Percentiles rank a stretch among this genome's conserved stretches.
These are phyloP conservation scores for Amblyjoppa fuscipennis DNA, from an alignment of 2,888 invertebrate species.

Conservation along the genomic window DNA sequence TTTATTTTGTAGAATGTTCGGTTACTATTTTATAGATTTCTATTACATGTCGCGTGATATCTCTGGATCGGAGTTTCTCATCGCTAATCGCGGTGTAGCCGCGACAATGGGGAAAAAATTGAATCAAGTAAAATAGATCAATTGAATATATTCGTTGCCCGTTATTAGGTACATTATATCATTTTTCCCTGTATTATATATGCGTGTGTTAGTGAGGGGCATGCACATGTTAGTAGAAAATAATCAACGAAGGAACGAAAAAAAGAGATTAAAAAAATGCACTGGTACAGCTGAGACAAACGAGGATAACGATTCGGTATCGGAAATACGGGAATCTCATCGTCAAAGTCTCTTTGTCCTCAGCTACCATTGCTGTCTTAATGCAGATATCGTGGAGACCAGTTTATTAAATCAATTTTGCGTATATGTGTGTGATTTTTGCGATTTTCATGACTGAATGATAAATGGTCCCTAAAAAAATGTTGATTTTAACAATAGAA, in stretches of 20 bases:
- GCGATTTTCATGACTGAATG: conserved; percentile 53
- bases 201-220: conserved; percentile 55
- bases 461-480: conserved; percentile 72
- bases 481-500: conserved; percentile 60
- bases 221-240: conserved; percentile 52
- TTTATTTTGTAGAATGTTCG: background rate
- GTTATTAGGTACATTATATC: conserved; percentile 36
- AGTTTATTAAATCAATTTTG: conserved; percentile 63
- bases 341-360: conserved; percentile 35
- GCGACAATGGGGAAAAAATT: conserved; percentile 18
- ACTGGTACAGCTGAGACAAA: conserved; percentile 48
- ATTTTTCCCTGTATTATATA: conserved; percentile 5
- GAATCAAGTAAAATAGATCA: conserved; percentile 23
- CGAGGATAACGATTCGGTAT: conserved; percentile 51
- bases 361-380: conserved; percentile 38
- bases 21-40: no score
- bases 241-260: conserved; percentile 27
- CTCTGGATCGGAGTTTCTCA: conserved; percentile 27
- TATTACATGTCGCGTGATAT: background rate
- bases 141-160: conserved; percentile 44
- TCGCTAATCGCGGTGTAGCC: conserved; percentile 5
- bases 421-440: conserved; percentile 25
- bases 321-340: conserved; percentile 24
- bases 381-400: conserved; percentile 49
- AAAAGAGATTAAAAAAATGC: conserved; percentile 52